phyloP scores from a whole-genome alignment of 2,888 invertebrate genomes.

The Plebejus argus region DNA sequence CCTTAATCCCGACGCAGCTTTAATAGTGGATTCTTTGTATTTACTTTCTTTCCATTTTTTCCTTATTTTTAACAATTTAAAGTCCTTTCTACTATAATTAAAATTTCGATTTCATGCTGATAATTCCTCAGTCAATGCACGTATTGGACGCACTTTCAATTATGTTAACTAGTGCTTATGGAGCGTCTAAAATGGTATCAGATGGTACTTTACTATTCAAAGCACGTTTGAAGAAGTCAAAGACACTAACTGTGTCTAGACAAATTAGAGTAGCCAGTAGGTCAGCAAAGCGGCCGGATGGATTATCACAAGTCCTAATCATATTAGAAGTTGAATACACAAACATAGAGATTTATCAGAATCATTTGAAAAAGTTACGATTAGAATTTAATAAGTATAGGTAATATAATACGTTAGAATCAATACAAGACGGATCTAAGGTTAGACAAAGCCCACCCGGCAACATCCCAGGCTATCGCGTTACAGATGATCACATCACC shows the following conservation, averaged over 20 bases:
- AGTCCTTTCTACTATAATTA: background rate
- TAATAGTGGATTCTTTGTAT: background rate
- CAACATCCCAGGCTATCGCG: background rate
- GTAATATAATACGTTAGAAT: background rate
- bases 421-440: background rate
- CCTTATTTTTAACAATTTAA: background rate
- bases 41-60: background rate
- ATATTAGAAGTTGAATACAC: background rate
- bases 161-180: constrained; percentile 19
- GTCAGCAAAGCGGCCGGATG: too few species aligned
- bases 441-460: background rate
- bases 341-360: background rate
- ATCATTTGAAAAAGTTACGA: background rate
- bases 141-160: constrained; percentile 18
- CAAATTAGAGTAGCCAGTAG: too few species aligned
- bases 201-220: background rate
- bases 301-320: too few species aligned
- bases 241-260: background rate
- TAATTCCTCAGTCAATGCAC: background rate
- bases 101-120: background rate
- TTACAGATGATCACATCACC: background rate
- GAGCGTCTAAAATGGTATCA: background rate
- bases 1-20: background rate
- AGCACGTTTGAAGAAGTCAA: background rate
- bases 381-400: background rate